Evolutionary conservation across 2,113 vertebrate genomes (phyloP).

Genomic region (Elachura formosa): DNA sequence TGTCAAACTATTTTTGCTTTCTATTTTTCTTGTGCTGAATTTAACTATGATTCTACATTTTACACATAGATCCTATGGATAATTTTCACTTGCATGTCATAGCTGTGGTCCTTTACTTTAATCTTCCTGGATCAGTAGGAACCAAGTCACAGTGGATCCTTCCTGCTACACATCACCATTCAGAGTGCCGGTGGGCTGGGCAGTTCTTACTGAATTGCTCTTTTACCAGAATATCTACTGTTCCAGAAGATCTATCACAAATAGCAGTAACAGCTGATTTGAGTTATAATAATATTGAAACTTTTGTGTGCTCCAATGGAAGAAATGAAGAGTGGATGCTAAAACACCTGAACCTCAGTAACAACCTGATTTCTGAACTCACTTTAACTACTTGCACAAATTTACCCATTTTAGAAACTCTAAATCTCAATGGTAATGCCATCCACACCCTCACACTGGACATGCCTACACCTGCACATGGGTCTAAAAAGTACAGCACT

Average conservation of each 20-base stretch:
- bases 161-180: neutral
- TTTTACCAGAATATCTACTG: neutral
- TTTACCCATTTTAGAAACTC: slow-evolving; percentile 41
- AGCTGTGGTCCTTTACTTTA: slow-evolving; percentile 10
- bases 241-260: neutral
- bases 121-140: slow-evolving; percentile 2
- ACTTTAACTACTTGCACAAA: slow-evolving; percentile 2
- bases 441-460: slow-evolving; percentile 24
- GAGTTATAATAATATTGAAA: slow-evolving; percentile 10
- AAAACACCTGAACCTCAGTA: slow-evolving; percentile 60
- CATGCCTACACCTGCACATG: neutral
- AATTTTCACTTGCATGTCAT: neutral
- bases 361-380: slow-evolving; percentile 48
- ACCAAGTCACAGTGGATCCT: neutral
- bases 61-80: slow-evolving; percentile 55
- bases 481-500: neutral
- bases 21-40: neutral
- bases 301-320: neutral
- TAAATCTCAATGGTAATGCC: slow-evolving; percentile 47
- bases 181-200: neutral
- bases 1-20: neutral
- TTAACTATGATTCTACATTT: neutral
- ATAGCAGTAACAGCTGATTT: neutral
- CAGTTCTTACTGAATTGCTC: slow-evolving; percentile 39
- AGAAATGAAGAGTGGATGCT: neutral